Evolutionary conservation across 2,888 invertebrate species (phyloP).

Genomic region (Gisinianus flammeolus): DNA sequence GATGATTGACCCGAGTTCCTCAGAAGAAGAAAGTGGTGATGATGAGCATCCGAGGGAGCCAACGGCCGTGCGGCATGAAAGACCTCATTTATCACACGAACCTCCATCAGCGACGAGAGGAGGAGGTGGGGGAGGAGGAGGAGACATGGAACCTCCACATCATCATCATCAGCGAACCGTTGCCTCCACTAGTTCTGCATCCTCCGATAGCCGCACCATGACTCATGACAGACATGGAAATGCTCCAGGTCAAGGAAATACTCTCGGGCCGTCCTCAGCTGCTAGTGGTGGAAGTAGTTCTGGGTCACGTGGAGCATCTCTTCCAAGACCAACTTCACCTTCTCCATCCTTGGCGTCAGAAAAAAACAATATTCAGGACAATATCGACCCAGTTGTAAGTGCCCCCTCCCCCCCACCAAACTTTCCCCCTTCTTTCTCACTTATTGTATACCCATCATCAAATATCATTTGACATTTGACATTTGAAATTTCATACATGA

Average conservation of each 20-base stretch:
- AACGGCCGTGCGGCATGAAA: conserved; percentile 59
- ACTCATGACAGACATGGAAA: conserved; percentile 42
- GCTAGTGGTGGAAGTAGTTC: conserved; percentile 70
- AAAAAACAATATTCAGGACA: conserved; percentile 76
- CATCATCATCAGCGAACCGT: conserved; percentile 39
- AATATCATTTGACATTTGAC: too few relatives aligned
- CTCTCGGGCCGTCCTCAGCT: conserved; percentile 65
- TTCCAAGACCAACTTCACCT: conserved; percentile 83
- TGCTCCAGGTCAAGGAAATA: conserved; percentile 30
- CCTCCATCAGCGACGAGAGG: conserved; percentile 24
- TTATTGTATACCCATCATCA: background rate
- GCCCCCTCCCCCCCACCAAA: background rate
- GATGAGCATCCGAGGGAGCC: conserved; percentile 71
- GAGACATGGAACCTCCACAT: conserved; percentile 10
- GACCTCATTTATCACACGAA: conserved; percentile 44
- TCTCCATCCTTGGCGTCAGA: conserved; percentile 91
- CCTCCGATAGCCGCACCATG: conserved; percentile 52
- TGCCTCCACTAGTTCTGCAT: conserved; percentile 41
- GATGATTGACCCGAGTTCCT: conserved; percentile 96
- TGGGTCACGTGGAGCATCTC: conserved; percentile 69
- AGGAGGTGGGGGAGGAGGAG: background rate
- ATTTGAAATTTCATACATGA: too few relatives aligned
- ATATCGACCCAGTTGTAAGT: conserved; percentile 54
- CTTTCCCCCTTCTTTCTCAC: background rate
- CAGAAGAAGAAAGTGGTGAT: conserved; percentile 93